Evolutionary conservation across 30 jellyfish, hydroid and myxozoan genomes (phyloP), one percentile per base, ranked within the genome.

Genomic region (Sanderia malayensis): DNA sequence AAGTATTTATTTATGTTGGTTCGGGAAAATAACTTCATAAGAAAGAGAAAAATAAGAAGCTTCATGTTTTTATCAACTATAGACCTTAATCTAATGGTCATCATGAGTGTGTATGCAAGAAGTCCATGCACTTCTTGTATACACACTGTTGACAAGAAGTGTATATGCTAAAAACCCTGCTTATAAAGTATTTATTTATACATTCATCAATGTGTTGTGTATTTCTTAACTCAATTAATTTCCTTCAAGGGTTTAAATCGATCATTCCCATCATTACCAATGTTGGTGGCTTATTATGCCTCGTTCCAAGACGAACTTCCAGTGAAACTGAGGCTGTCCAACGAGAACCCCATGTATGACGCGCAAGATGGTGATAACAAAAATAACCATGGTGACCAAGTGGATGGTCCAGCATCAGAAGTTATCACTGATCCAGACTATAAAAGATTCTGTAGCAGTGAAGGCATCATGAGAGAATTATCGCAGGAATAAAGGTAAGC

Each of bases 291-390:
- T 0, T 80, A 64, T 53, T 89, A 89, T 31, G 93, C 95, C 69
- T 72, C 95, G 18, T 61, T 76, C 41, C 79, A 76, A 63, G 89
- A 75, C 28, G 97, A 89, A 4, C 71, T 89, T 10, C 95, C 97
- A 0, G 83, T 89, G 31, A 70, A 58, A 46, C 80, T 89, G 89
- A 55, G 93, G 76, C 73, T 89, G 58, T 73, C 89, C 53, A 33
- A 61, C 69, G 87, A 82, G 66, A 78, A 89, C 46, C 89, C 93
- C 4, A 58, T 80, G 29, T 62, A 63, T 31, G 21, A 33, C 18
- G 79, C 44, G 9, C 67, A 32, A 0, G 60, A 59, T 28, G 49
- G 44, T 34, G 61, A 30, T 18, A 22, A 1, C 30, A 24, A 13
- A 55, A 76, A 67, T 49, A 60, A 45, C 31, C 78, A 33, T 20